Conservation (phyloP, 2,888 invertebrate species). For the Lithophane socia region DNA sequence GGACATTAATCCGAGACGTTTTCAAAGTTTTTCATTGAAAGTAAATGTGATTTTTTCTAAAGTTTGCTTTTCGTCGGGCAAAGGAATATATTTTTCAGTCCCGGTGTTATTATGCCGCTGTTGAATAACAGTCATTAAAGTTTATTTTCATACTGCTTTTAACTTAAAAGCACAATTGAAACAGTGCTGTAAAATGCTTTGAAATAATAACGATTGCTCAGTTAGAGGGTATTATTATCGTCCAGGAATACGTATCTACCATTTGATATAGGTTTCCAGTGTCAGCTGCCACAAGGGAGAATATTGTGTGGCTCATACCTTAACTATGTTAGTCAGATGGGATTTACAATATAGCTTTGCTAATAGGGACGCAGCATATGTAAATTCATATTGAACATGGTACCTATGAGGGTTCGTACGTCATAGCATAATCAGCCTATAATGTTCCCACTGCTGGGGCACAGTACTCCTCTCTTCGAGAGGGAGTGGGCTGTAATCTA, state of each 20-base stretch:
- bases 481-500: too few species aligned
- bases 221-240: slow-evolving; percentile 14
- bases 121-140: slow-evolving; percentile 48
- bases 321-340: slow-evolving; percentile 6
- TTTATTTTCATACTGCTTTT: slow-evolving; percentile 49
- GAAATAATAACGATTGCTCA: slow-evolving; percentile 4
- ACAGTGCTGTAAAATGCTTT: slow-evolving; percentile 6
- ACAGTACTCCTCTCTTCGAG: too few species aligned
- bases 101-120: slow-evolving; percentile 24
- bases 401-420: too few species aligned
- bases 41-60: slow-evolving; percentile 52
- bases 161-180: slow-evolving; percentile 41
- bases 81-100: slow-evolving; percentile 48
- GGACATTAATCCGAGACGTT: slow-evolving; percentile 74
- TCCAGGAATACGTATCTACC: background rate
- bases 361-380: background rate
- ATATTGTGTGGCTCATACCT: slow-evolving; percentile 19
- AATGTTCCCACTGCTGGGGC: too few species aligned
- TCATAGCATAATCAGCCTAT: too few species aligned
- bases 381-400: slow-evolving; percentile 5
- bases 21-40: slow-evolving; percentile 73
- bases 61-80: slow-evolving; percentile 37
- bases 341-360: slow-evolving; percentile 8
- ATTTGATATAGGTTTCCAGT: slow-evolving; percentile 23
- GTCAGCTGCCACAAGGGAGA: slow-evolving; percentile 19